Evolutionary conservation across 2,113 vertebrate genomes (phyloP).

Genomic region (Malurus alboscapulatus): DNA sequence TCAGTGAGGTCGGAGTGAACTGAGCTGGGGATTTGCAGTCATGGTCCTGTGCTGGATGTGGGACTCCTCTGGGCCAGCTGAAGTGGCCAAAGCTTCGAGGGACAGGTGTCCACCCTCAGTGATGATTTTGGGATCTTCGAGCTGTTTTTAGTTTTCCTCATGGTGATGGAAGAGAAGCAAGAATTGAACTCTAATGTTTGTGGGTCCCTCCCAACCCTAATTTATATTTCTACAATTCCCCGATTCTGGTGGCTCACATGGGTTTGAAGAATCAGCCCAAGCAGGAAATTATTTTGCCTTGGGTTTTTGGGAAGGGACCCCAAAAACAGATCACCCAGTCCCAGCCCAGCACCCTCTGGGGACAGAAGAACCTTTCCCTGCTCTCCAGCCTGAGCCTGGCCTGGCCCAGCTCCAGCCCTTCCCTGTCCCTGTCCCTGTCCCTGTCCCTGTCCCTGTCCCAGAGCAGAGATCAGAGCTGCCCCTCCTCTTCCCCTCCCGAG

Average conservation of each 20-base stretch:
- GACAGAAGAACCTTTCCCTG: too few species aligned
- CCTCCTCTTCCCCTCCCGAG: too few species aligned
- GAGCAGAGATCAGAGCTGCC: too few species aligned
- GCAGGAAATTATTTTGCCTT: neutral
- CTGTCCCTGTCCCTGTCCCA: too few species aligned
- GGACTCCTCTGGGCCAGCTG: neutral
- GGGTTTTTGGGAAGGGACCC: too few species aligned
- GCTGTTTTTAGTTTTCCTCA: neutral
- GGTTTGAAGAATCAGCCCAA: neutral
- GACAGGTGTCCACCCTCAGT: neutral
- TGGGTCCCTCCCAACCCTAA: neutral
- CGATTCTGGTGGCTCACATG: neutral
- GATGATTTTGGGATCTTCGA: neutral
- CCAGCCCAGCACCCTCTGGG: too few species aligned
- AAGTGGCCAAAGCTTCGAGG: neutral
- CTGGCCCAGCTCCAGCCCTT: too few species aligned
- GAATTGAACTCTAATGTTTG: neutral
- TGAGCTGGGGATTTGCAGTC: neutral
- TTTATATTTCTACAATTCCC: neutral
- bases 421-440: too few species aligned
- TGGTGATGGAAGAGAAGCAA: neutral
- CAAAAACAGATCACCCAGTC: too few species aligned
- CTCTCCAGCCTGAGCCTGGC: too few species aligned
- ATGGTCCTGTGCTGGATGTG: neutral
- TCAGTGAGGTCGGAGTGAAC: neutral